Evolutionary conservation across 2,888 invertebrate species (phyloP), one percentile per base, ranked within the genome.

Genomic region (Conchocele bisecta): DNA sequence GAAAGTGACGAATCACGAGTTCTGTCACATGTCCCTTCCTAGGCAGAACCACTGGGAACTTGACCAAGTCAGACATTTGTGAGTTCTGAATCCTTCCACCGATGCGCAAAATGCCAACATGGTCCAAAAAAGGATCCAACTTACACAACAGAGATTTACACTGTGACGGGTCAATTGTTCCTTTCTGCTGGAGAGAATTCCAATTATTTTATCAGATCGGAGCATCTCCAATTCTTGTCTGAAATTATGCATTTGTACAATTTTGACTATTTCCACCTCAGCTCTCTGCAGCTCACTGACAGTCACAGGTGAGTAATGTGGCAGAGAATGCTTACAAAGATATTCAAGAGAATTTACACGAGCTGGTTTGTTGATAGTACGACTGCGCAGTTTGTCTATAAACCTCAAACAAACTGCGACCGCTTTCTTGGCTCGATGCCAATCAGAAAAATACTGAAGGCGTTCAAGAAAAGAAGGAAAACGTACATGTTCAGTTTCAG

Each of bases 1-100:
- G 83, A 51, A 31, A 68, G 41, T 81, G 75, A 24, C 44, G 41
- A 9, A 82, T 22, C 17, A 79, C 64, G 3, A 79, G 56, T 2
- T 74, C 56, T 17, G 79, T 72, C 1, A 82, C 53, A 26, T 66
- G 61, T 22, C 44, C 13, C 7, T 60, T 59, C 53, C 28, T 67
- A 1, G 72, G 67, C 9, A 72, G 39, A 13, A 72, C 53, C n/a
- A 67, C 24, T 48, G 61, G 72, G 37, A 33, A 42, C 20, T 44
- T 72, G 11, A 54, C n/a, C 3, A 22, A 1, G 11, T 39, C 48
- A 17, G 57, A 20, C 3, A 67, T 3, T 11, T 72, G 26, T 3
- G 60, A 20, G 13, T 56, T 56, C 28, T 50, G 35, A 15, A 61
- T 15, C 5, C 60, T 39, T n/a, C 60, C 61, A 31, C 71, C 71